These are phyloP conservation scores for Myotis vivesi DNA, from an alignment of 2,797 vertebrate species.

Conservation along the genomic window DNA sequence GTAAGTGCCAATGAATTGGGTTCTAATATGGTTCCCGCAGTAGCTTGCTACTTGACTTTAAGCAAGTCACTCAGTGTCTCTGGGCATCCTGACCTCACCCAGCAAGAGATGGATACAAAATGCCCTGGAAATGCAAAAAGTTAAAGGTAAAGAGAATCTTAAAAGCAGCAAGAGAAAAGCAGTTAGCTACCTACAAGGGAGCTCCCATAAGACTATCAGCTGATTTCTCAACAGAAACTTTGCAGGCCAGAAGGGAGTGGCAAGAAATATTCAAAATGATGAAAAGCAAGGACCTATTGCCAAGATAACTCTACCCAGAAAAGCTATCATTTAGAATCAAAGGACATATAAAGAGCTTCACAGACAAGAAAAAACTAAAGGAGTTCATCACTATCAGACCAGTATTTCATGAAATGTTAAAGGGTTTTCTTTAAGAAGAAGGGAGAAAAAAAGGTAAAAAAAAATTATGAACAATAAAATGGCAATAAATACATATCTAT, in stretches of 20 bases:
- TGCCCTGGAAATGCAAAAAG: neutral
- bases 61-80: neutral
- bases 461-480: neutral
- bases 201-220: neutral
- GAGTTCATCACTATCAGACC: neutral
- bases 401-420: neutral
- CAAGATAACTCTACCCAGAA: neutral
- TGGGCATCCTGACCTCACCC: neutral
- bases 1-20: neutral
- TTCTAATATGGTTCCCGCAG: neutral
- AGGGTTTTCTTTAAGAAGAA: neutral
- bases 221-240: neutral
- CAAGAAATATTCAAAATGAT: neutral
- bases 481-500: neutral
- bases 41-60: neutral
- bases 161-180: neutral
- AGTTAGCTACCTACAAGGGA: neutral
- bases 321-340: neutral
- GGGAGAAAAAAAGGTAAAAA: neutral
- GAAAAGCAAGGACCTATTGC: neutral
- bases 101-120: neutral
- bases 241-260: neutral
- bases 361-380: neutral
- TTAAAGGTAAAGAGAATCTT: neutral
- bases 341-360: neutral